Base-by-base conservation (phyloP, 2,888 invertebrate genomes). In the Thecophora atra region DNA sequence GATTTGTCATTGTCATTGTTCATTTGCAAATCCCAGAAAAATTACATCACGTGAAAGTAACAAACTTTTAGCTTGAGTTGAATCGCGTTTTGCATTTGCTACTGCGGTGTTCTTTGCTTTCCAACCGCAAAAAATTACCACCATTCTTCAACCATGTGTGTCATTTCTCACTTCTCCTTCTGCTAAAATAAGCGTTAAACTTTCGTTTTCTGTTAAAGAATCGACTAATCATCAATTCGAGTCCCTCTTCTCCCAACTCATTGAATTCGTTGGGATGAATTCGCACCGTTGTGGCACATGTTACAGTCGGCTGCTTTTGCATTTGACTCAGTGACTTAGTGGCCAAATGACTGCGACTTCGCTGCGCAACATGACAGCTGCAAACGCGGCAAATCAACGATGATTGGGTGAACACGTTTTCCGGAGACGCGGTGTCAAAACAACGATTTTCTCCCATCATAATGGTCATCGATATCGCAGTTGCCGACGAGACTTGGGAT, bases 201-300 rank as follows among this genome's bases (percentile, higher is more conserved):
- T 54, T 54, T 54, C 54, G 21, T 54, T 54, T 54, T 54, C 54
- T 21, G 5, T n/a, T 54, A 11, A n/a, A 54, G 8, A 54, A 54
- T 54, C 24, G 21, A 54, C 54, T 54, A 2, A 2, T n/a, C 54
- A 54, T 54, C 54, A 54, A 37, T 37, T 37, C 37, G 11, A 37
- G n/a, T n/a, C n/a, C n/a, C n/a, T n/a, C n/a, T n/a, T n/a, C n/a
- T n/a, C n/a, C n/a, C n/a, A n/a, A 8, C 37, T 37, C 6, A 37
- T 37, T 37, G 37, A 11, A 8, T 2, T 37, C 7, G 37, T 37
- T 11, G n/a, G n/a, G n/a, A n/a, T n/a, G n/a, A n/a, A n/a, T n/a
- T n/a, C n/a, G n/a, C n/a, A n/a, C n/a, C n/a, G n/a, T n/a, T n/a
- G n/a, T n/a, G n/a, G n/a, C n/a, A n/a, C n/a, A n/a, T n/a, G n/a